Evolutionary conservation across 2,797 vertebrate genomes (phyloP).

Genomic region (Gymnothorax javanicus): DNA sequence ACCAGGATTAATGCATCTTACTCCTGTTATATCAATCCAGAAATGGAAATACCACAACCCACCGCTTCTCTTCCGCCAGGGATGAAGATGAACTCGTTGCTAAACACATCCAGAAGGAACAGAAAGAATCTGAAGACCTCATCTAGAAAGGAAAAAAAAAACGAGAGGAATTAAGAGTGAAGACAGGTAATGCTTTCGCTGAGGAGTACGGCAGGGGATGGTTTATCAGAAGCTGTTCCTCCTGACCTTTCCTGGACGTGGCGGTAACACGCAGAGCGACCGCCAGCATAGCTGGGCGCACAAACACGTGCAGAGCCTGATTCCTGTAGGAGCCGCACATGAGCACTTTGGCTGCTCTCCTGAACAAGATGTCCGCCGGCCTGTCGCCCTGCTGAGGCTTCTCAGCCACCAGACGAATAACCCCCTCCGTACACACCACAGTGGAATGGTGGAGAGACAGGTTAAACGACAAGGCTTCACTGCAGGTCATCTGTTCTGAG

Average conservation of each 20-base stretch:
- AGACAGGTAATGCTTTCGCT: neutral
- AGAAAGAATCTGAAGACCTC: constrained; percentile 80
- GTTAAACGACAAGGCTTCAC: constrained; percentile 77
- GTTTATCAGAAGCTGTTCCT: neutral
- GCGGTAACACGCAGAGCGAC: constrained; percentile 70
- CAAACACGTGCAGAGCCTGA: constrained; percentile 83
- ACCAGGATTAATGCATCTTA: neutral
- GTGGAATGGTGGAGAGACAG: constrained; percentile 77
- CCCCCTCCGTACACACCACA: constrained; percentile 63
- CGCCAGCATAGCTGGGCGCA: constrained; percentile 84
- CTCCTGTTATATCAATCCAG: constrained; percentile 14
- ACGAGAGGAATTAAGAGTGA: neutral
- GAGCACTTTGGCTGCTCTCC: constrained; percentile 71
- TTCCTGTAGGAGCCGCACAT: constrained; percentile 88
- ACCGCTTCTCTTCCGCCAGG: constrained; percentile 82
- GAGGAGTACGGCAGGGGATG: neutral
- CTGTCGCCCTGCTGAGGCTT: constrained; percentile 54
- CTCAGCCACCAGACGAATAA: constrained; percentile 70
- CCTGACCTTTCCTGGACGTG: constrained; percentile 76
- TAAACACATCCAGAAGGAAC: constrained; percentile 84
- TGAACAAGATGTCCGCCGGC: constrained; percentile 69
- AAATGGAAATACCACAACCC: constrained; percentile 29
- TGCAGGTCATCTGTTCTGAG: constrained; percentile 73
- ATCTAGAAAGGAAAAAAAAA: constrained; percentile 65
- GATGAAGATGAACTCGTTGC: constrained; percentile 90